Base-by-base conservation (phyloP, 2,113 vertebrate species). In the Phoxinus phoxinus region DNA sequence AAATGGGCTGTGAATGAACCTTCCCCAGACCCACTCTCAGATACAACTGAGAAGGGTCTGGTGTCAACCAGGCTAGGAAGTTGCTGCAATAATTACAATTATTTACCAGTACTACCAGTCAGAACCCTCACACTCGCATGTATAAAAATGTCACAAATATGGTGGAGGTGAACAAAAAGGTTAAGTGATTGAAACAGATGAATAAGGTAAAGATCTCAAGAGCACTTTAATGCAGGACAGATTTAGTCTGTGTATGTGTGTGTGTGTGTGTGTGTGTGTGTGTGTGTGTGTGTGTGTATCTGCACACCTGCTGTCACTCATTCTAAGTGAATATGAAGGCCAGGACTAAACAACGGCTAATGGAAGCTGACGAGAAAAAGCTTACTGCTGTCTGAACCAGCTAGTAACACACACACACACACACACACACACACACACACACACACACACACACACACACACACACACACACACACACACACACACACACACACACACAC, bases 361-460 rank as follows among this genome's bases (percentile, higher is more conserved):
- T 92, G 73, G 88, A 85, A 91, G 86, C 87, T 88, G 91, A 93
- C 88, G 82, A 88, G 74, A 59, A 86, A 91, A 94, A 91, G 90
- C 87, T 90, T 87, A 91, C 84, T 80, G 17, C 75, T 84, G 81
- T 92, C 90, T 87, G 87, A 37, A 10, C 76, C 83, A 89, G 88
- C 81, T 79, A 59, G 84, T 86, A 90, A 91, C 84, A 86, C 84
- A 88, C 91, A 88, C 87, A 81, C 48, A 59, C 56, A 73, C 79
- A 71, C 72, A 69, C 61, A 21, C 81, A 72, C 81, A 59, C 81
- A 73, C 65, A 56, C 81, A 41, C 65, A 58, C 81, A 72, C 75
- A 73, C 69, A 75, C 41, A 69, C 61, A 21, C 81, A 58, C 81
- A 73, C 81, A 90, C 83, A 85, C 85, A 88, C 91, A 88, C 86